Conservation (phyloP, 2,888 invertebrate genomes). For the Scaptomyza cyrtandrae region DNA sequence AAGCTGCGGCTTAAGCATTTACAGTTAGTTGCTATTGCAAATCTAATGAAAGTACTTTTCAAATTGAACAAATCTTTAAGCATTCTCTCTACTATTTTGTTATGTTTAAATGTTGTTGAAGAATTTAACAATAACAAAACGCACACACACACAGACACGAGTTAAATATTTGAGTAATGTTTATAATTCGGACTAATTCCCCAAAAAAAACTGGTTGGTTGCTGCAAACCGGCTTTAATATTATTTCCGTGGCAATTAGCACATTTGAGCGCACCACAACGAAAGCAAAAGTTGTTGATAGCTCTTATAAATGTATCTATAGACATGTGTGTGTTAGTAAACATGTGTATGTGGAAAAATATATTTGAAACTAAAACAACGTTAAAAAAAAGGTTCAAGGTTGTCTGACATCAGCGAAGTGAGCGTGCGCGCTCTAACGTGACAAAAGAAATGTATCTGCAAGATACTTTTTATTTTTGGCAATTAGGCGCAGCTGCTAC, state of each 20-base stretch:
- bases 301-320: conserved; percentile 39
- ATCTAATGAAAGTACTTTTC: background rate
- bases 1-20: background rate
- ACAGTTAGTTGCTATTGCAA: background rate
- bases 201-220: conserved; percentile 59
- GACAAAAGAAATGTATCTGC: conserved; percentile 76
- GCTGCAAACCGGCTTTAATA: conserved; percentile 68
- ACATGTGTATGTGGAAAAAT: conserved; percentile 7
- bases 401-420: conserved; percentile 70
- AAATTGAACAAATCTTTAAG: too few relatives aligned
- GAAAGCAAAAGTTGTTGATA: conserved; percentile 76
- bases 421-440: conserved; percentile 61
- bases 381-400: conserved; percentile 71
- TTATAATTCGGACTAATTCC: conserved; percentile 31
- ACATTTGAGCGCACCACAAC: conserved; percentile 49
- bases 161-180: conserved; percentile 26
- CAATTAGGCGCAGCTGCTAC: conserved; percentile 78
- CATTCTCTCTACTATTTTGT: background rate
- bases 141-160: background rate
- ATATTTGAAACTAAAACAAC: conserved; percentile 58
- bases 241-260: conserved; percentile 77
- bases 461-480: conserved; percentile 61
- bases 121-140: background rate
- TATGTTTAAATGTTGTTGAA: background rate
- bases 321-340: background rate